Base-by-base conservation (phyloP, 2,888 invertebrate genomes). In the Volucella bombylans region DNA sequence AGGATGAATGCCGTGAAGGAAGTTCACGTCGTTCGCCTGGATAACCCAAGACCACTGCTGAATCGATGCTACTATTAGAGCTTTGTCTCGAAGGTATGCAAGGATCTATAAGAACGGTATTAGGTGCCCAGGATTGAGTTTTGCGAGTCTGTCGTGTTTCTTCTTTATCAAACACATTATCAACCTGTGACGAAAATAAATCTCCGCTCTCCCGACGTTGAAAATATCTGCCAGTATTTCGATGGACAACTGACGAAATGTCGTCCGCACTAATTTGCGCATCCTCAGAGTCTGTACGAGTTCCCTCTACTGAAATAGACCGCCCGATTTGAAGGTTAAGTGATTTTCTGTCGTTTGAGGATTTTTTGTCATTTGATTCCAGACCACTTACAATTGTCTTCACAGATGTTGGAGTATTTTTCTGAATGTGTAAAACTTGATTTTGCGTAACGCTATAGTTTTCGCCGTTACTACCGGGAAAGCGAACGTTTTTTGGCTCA, bases 361-460 rank as follows among this genome's bases (percentile, higher is more conserved):
- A 91, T 78, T 92, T 91, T 77, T 86, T 89, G 85, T 89, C 93
- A 92, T 87, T 89, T 41, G 93, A 92, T 92, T 96, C 96, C 87
- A 96, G 93, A 90, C 95, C 96, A 90, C 93, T 94, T 50, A 96
- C 95, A 87, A 95, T 94, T 87, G 95, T 95, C 88, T 95, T 95
- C 72, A 96, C 95, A 31, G 94, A 94, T 31, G 93, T 88, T 59
- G 90, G 86, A 87, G 90, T 87, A 88, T 94, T 94, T 87, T 94
- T 94, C 87, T 96, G 95, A 87, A 97, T 93, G 88, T 97, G 95
- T 86, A 97, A 95, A 88, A 97, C 96, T 93, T 97, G 96, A 92
- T 97, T 97, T 88, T 97, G 97, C 57, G 97, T 97, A 39, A 97
- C 97, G 90, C 97, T 97, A 92, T 97, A 97, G 87, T 95, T 95